A percentile compares a stretch with the other conserved stretches of the same genome.
These are phyloP conservation scores for Berghia stephanieae DNA, from an alignment of 1,140 invertebrate genomes.

Conservation along the genomic window DNA sequence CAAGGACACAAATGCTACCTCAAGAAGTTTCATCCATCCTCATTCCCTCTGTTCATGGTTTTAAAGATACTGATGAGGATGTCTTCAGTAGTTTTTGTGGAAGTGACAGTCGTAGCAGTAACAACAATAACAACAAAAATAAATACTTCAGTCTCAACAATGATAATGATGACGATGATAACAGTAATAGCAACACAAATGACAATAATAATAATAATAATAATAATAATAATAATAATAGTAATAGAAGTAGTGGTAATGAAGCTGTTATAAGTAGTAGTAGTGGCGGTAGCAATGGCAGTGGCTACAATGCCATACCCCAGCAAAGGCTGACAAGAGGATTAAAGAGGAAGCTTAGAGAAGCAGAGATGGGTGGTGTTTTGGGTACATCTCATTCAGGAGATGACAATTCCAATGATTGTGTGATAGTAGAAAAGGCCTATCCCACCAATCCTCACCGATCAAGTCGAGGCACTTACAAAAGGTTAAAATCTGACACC, in stretches of 20 bases:
- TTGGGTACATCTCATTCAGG: constrained; percentile 34
- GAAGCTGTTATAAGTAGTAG: not conserved
- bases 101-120: not conserved
- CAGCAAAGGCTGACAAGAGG: constrained; percentile 30
- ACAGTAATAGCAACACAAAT: not conserved
- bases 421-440: constrained; percentile 27
- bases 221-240: not conserved
- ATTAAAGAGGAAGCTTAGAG: constrained; percentile 44
- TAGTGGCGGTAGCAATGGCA: constrained; percentile 24
- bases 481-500: constrained; percentile 23
- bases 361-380: constrained; percentile 31
- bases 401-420: constrained; percentile 37
- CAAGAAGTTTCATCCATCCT: not conserved
- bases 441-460: constrained; percentile 16
- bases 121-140: not conserved
- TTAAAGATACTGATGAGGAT: constrained; percentile 14
- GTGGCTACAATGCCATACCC: constrained; percentile 31
- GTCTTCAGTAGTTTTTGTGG: not conserved
- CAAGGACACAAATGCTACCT: not conserved
- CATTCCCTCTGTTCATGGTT: constrained; percentile 26
- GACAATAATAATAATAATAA: no score
- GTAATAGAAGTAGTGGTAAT: not conserved
- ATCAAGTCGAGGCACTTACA: constrained; percentile 9
- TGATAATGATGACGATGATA: not conserved
- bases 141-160: no score